These are phyloP conservation scores for Sakesphorus luctuosus DNA, from an alignment of 2,113 vertebrate genomes.

Conservation along the genomic window DNA sequence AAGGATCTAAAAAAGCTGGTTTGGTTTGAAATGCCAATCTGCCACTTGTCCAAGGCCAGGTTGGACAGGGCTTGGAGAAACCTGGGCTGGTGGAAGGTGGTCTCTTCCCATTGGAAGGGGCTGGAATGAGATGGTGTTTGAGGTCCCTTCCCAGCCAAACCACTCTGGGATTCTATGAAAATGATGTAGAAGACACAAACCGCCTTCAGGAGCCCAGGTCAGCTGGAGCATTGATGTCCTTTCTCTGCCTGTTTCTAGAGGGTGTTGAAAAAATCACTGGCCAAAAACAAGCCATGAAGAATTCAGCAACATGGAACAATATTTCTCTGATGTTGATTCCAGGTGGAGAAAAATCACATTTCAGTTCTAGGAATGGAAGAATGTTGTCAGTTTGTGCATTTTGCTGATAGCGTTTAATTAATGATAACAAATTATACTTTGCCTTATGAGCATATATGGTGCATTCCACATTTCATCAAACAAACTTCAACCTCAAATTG, in stretches of 20 bases:
- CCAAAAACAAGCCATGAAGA: background rate
- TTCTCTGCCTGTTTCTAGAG: background rate
- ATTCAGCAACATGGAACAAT: background rate
- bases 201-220: background rate
- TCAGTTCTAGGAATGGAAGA: background rate
- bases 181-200: background rate
- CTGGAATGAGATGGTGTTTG: background rate
- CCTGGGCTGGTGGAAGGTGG: accelerated
- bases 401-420: background rate
- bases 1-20: background rate
- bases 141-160: background rate
- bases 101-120: background rate
- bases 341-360: background rate
- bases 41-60: background rate
- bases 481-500: background rate
- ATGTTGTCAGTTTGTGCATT: background rate
- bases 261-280: background rate
- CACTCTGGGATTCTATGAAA: background rate
- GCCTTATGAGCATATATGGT: background rate
- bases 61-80: accelerated
- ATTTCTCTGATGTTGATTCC: background rate
- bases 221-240: background rate
- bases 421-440: background rate
- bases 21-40: background rate
- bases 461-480: background rate